Percentiles rank a stretch among this genome's conserved stretches.
phyloP scores from a whole-genome alignment of 1,140 invertebrate genomes.

The Drosophila obscura region DNA sequence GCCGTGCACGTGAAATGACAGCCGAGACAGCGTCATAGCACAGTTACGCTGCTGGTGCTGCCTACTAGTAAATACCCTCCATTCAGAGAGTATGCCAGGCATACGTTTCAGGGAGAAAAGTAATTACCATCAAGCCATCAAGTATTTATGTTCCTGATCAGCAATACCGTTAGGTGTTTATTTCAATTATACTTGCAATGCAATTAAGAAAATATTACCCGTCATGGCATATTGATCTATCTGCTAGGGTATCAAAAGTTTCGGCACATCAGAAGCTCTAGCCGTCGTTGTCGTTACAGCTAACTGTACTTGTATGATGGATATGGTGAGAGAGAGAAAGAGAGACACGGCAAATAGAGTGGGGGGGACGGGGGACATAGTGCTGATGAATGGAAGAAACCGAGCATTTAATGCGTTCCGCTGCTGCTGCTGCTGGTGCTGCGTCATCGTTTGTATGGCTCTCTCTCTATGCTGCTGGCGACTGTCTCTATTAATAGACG shows the following conservation, averaged over 20 bases:
- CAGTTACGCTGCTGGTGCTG: slow-evolving; percentile 7
- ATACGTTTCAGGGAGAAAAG: too few species aligned
- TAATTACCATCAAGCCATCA: too few species aligned
- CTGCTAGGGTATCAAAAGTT: too few species aligned
- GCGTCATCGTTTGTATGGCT: slow-evolving; percentile 56
- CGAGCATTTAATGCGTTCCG: slow-evolving; percentile 22
- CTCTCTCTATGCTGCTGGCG: slow-evolving; percentile 45
- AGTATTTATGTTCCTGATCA: too few species aligned
- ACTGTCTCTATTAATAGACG: slow-evolving; percentile 68
- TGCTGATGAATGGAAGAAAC: slow-evolving; percentile 23
- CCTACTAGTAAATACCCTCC: too few species aligned
- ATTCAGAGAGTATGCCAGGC: too few species aligned
- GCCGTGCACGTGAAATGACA: slow-evolving; percentile 37
- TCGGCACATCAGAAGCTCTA: too few species aligned
- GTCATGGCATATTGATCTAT: too few species aligned
- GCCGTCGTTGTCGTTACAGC: slow-evolving; percentile 15
- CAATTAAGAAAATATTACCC: too few species aligned
- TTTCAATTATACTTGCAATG: too few species aligned
- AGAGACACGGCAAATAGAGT: not conserved
- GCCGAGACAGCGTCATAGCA: slow-evolving; percentile 5
- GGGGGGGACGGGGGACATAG: not conserved
- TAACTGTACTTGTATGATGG: slow-evolving; percentile 47
- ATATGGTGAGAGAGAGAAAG: not conserved
- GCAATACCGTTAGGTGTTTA: too few species aligned
- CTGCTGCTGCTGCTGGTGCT: slow-evolving; percentile 45